Percentiles rank a stretch among this genome's conserved stretches.
Conservation (phyloP, 2,797 vertebrate genomes). For the Cheirogaleus major region DNA sequence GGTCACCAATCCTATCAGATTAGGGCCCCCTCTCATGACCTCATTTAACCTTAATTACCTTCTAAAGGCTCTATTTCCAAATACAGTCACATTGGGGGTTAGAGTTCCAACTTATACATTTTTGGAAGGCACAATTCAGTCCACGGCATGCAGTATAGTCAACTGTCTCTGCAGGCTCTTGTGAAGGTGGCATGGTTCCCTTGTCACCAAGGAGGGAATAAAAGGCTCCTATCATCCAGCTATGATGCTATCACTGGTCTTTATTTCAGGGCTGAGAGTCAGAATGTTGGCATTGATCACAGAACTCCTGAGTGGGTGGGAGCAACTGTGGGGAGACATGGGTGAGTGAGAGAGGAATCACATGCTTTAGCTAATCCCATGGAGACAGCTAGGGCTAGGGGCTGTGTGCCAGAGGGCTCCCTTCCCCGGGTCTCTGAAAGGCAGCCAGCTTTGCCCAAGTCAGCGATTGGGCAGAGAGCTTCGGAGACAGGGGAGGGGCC, state of each 20-base stretch:
- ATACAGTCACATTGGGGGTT: background rate
- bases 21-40: background rate
- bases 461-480: background rate
- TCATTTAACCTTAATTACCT: background rate
- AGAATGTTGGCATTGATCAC: conserved; percentile 67
- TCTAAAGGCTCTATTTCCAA: background rate
- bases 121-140: background rate
- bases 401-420: background rate
- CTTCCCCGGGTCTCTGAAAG: background rate
- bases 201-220: conserved; percentile 47
- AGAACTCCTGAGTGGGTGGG: background rate
- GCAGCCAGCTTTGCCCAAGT: background rate
- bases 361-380: conserved; percentile 20
- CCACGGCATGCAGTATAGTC: background rate
- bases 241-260: conserved; percentile 75
- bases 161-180: conserved; percentile 52
- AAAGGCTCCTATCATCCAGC: conserved; percentile 51
- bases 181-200: background rate
- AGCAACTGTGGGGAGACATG: background rate
- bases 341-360: background rate
- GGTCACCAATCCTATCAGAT: background rate
- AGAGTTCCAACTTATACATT: background rate
- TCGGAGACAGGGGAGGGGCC: background rate
- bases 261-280: conserved; percentile 72
- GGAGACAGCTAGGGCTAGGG: conserved; percentile 19